These are phyloP conservation scores for Papilio dardanus DNA, from an alignment of 1,140 invertebrate species.

Conservation along the genomic window DNA sequence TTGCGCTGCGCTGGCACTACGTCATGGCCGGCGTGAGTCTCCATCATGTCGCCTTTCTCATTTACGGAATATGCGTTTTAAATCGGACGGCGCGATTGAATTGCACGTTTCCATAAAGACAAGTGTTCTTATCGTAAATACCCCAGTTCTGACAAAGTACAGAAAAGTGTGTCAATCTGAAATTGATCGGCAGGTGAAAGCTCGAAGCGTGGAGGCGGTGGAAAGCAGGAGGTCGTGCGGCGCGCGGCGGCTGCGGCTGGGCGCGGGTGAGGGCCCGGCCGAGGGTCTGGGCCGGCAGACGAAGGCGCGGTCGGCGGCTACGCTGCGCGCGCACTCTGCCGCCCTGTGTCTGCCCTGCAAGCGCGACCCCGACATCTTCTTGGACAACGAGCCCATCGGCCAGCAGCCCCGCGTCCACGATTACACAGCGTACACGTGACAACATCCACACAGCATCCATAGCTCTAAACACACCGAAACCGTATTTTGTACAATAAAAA, in stretches of 20 bases:
- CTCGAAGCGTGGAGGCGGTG: neutral
- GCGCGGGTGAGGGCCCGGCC: neutral
- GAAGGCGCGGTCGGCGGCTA: neutral
- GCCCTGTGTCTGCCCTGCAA: slow-evolving; percentile 53
- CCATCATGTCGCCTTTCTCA: neutral
- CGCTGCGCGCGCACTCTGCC: slow-evolving; percentile 14
- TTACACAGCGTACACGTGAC: neutral
- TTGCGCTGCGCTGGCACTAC: slow-evolving; percentile 42
- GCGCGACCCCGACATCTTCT: slow-evolving; percentile 56
- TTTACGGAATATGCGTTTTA: neutral
- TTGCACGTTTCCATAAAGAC: neutral
- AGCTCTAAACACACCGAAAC: neutral
- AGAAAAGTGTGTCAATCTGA: neutral
- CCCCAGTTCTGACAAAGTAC: too few species aligned
- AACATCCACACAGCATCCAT: neutral
- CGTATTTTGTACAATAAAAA: slow-evolving; percentile 17
- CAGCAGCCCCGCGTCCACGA: slow-evolving; percentile 39
- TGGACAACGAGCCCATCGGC: slow-evolving; percentile 59
- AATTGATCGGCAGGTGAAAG: neutral
- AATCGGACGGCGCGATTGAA: neutral
- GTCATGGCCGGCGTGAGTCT: slow-evolving; percentile 39
- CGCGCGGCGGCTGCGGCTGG: neutral
- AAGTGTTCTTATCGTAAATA: too few species aligned
- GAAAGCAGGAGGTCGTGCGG: neutral
- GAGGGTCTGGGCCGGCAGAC: neutral